Percentiles rank a stretch among this genome's conserved stretches.
These are phyloP conservation scores for Gastrophysa polygoni DNA, from an alignment of 2,888 invertebrate species.

Conservation along the genomic window DNA sequence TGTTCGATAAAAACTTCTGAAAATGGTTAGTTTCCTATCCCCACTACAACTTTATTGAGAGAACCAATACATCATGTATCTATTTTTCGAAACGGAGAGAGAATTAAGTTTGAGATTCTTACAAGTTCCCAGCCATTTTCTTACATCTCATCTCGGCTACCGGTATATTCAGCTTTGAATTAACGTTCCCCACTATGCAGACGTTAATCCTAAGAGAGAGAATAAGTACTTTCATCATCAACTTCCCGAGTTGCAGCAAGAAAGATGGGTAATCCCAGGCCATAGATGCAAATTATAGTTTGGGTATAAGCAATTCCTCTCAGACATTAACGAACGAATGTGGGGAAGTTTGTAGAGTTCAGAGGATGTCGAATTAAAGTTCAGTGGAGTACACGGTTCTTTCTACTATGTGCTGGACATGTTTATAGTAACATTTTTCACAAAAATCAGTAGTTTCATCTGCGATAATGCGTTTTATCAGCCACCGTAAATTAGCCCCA, in stretches of 20 bases:
- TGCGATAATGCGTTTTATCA: too few relatives aligned
- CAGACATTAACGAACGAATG: neutral
- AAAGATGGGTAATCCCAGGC: constrained; percentile 16
- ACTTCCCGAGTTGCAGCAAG: constrained; percentile 18
- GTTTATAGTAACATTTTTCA: too few relatives aligned
- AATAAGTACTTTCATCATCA: constrained; percentile 16
- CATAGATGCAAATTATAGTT: constrained; percentile 10
- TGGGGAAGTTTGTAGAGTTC: neutral
- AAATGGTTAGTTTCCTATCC: too few relatives aligned
- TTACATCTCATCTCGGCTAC: neutral
- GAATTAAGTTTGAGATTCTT: too few relatives aligned
- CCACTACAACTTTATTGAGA: too few relatives aligned
- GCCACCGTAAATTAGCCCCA: too few relatives aligned
- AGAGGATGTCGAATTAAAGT: neutral
- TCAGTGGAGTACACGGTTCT: neutral
- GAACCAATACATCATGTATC: too few relatives aligned
- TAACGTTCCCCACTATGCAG: neutral
- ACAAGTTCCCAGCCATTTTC: too few relatives aligned
- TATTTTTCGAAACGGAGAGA: too few relatives aligned
- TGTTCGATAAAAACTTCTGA: too few relatives aligned
- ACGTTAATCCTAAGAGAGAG: constrained; percentile 1
- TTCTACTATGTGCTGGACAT: too few relatives aligned
- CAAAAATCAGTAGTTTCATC: too few relatives aligned
- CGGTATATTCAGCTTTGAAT: constrained; percentile 17
- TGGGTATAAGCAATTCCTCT: constrained; percentile 18